These are phyloP conservation scores for Thinocorus orbignyianus DNA, from an alignment of 2,113 vertebrate species.

Conservation along the genomic window DNA sequence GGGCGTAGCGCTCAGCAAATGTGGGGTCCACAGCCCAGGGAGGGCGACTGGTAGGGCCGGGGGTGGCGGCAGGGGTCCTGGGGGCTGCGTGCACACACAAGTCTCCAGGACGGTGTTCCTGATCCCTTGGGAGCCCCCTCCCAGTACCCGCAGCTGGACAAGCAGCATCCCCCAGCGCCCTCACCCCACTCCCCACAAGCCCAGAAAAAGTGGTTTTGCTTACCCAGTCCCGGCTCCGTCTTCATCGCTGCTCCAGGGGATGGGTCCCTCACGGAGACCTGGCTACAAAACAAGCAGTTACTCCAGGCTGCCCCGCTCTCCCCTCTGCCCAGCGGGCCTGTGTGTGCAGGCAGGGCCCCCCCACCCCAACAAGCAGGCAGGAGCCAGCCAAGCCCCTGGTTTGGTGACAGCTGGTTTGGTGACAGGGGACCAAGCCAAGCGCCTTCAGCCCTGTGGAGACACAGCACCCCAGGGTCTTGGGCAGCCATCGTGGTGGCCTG, in stretches of 20 bases:
- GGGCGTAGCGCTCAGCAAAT: slow-evolving; percentile 91
- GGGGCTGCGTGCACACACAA: slow-evolving; percentile 10
- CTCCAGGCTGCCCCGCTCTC: neutral
- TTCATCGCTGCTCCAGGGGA: slow-evolving; percentile 43
- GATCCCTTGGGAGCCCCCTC: accelerated
- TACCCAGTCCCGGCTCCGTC: slow-evolving; percentile 55
- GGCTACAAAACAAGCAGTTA: slow-evolving; percentile 68
- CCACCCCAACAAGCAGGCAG: neutral
- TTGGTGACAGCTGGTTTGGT: neutral
- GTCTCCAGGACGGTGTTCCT: neutral
- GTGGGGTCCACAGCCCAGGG: slow-evolving; percentile 93
- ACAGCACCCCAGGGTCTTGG: neutral
- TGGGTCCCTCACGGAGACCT: slow-evolving; percentile 45
- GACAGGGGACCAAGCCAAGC: neutral
- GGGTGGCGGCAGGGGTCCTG: slow-evolving; percentile 38
- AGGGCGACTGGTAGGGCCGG: slow-evolving; percentile 81
- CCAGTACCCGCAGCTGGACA: neutral
- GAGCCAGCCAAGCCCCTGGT: neutral
- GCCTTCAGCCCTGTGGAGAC: neutral
- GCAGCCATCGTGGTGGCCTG: neutral
- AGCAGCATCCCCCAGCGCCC: neutral
- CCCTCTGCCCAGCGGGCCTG: neutral
- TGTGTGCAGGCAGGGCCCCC: neutral
- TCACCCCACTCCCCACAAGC: accelerated
- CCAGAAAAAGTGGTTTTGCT: neutral